Evolutionary conservation across 2,888 invertebrate species (phyloP).

Genomic region (Apocheima hispidaria): DNA sequence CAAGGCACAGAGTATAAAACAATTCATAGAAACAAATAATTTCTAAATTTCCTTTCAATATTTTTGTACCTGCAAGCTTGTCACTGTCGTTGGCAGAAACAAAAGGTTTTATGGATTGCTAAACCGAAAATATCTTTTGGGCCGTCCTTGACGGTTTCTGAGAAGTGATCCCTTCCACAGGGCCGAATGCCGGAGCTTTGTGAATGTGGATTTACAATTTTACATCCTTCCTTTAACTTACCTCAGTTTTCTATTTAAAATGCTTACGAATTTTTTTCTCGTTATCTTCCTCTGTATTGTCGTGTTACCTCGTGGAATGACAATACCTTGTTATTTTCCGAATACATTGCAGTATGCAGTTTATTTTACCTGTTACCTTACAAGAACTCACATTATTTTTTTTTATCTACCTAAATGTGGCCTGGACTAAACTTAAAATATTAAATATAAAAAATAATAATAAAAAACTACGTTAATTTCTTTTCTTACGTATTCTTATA

Average conservation of each 20-base stretch:
- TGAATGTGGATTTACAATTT: slow-evolving; percentile 32
- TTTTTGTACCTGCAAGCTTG: slow-evolving; percentile 39
- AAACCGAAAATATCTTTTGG: slow-evolving; percentile 41
- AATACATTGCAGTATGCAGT: background rate
- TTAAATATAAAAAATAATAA: no score
- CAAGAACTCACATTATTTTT: background rate
- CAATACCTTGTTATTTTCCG: background rate
- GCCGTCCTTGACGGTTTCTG: slow-evolving; percentile 42
- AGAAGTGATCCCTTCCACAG: slow-evolving; percentile 35
- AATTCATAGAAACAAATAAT: slow-evolving; percentile 18
- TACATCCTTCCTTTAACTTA: slow-evolving; percentile 33
- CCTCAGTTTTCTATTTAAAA: slow-evolving; percentile 29
- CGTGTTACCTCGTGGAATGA: background rate
- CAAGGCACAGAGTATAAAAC: slow-evolving; percentile 6
- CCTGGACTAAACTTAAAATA: no score
- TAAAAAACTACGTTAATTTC: no score
- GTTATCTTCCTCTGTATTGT: slow-evolving; percentile 31
- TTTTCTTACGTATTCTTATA: no score
- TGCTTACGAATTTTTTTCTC: slow-evolving; percentile 3
- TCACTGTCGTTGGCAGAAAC: slow-evolving; percentile 34
- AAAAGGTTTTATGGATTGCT: slow-evolving; percentile 42
- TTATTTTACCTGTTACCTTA: background rate
- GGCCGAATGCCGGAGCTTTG: slow-evolving; percentile 32
- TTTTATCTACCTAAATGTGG: background rate
- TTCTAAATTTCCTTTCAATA: slow-evolving; percentile 24